Base-by-base conservation (phyloP, 92 coral and sea anemone species). In the Nematostella vectensis region DNA sequence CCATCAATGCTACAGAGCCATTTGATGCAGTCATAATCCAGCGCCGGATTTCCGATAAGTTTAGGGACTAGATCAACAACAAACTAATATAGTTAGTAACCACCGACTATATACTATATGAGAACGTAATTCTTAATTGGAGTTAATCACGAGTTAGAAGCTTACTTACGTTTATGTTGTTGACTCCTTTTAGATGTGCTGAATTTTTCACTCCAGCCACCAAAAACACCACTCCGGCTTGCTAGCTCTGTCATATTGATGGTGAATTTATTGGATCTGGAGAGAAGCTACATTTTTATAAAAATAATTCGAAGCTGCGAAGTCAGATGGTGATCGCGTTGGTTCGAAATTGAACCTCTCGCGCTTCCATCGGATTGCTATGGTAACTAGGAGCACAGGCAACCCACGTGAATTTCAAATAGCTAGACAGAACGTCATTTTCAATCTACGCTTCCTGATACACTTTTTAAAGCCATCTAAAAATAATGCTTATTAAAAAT, bases 181-280 rank as follows among this genome's bases (percentile, higher is more conserved):
- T 70, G 79, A 19, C 78, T 87, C 3, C 83, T 55, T 11, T 75
- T 69, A 59, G 69, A 82, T 56, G 65, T 63, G 39, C 88, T 76
- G 63, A 93, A 86, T 57, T 86, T 93, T 11, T 78, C 77, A 40
- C 81, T 79, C 99, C 96, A 93, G 8, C 88, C 88, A 1, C 78
- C 77, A 38, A 29, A 50, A 25, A 57, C 49, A 43, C 49, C 75
- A 47, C 29, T 68, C 21, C 42, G 29, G 10, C 27, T 31, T 25
- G 54, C 85, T 21, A 52, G 13, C 27, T 27, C 58, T 27, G 68
- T 49, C 82, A 76, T 72, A 22, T 18, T 44, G 6, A 22, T 22
- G 9, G 51, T 4, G 18, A 45, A 45, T 6, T 33, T 33, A n/a
- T n/a, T n/a, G n/a, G n/a, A n/a, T n/a, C n/a, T n/a, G n/a, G n/a